Evolutionary conservation across 1,140 invertebrate species (phyloP), one percentile per base, ranked within the genome.

Genomic region (Hetaerina americana): DNA sequence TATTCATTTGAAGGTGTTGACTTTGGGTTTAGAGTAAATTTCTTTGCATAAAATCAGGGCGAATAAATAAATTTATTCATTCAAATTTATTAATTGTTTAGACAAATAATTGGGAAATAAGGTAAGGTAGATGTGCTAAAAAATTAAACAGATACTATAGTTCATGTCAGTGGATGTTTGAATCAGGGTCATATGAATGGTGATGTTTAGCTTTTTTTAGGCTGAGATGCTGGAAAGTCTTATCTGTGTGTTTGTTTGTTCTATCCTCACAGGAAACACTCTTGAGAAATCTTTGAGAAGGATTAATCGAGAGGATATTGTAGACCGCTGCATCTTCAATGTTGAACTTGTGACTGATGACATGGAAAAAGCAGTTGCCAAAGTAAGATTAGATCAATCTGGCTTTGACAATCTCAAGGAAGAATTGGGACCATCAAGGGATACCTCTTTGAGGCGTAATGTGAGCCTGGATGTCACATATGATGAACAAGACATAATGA

Each of bases 291-390:
- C 84, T 15, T 78, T 89, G 28, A 78, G 82, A 66, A 82, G 81
- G 72, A 87, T 89, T 70, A 83, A 83, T 29, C 79, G 87, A 69
- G 75, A 96, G 76, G 95, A 98, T 78, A 96, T 98, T 66, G 92
- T 97, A 74, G 88, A 89, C 71, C 91, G 92, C 74, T 96, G 95
- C 80, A 92, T 94, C 77, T 93, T 92, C 76, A 93, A 94, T 77
- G 86, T 94, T 18, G 89, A 85, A 73, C 78, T 80, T 22, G 82
- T 86, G 15, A 84, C 85, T 22, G 85, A 94, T 77, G 91, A 91
- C 76, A 85, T 90, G 68, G 92, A 94, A 78, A 87, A 87, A 80
- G 89, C 89, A 27, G 85, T 92, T 24, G 91, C 91, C 5, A 89
- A 89, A 79, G 86, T 88, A 40, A 86, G 88, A 75, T 83, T 92